These are phyloP conservation scores for Etia nguti DNA, from an alignment of 2,113 vertebrate species.

Conservation along the genomic window DNA sequence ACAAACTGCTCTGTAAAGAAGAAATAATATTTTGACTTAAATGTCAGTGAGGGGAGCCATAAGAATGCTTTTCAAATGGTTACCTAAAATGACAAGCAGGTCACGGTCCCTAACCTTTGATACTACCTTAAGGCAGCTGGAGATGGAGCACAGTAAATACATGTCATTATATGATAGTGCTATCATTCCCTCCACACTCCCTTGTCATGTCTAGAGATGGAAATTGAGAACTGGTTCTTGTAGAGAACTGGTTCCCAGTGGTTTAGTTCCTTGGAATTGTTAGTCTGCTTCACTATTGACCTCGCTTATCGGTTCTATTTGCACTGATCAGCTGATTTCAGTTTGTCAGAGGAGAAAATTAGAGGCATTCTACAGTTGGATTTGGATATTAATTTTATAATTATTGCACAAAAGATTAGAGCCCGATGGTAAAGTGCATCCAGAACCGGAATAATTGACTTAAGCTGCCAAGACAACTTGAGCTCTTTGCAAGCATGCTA, in stretches of 20 bases:
- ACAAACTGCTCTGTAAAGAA: not conserved
- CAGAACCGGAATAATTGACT: not conserved
- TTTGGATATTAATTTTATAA: not conserved
- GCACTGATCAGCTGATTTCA: not conserved
- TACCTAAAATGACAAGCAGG: not conserved
- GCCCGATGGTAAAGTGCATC: not conserved
- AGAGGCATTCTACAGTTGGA: not conserved
- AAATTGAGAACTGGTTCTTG: not conserved
- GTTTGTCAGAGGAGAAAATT: not conserved
- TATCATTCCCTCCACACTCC: not conserved
- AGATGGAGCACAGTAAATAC: not conserved
- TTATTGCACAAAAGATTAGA: not conserved
- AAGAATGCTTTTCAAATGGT: not conserved
- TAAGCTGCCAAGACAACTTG: not conserved
- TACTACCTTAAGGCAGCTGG: not conserved
- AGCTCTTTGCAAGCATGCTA: not conserved
- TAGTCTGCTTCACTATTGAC: not conserved
- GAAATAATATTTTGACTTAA: not conserved
- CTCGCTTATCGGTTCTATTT: accelerated
- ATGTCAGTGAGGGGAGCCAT: accelerated
- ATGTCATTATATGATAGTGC: not conserved
- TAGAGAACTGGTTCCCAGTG: not conserved
- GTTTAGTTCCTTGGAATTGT: not conserved
- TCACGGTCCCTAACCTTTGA: not conserved
- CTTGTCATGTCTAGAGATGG: not conserved